These are phyloP conservation scores for Caenorhabditis elegans DNA, from an alignment of 1,140 invertebrate species.

Conservation along the genomic window DNA sequence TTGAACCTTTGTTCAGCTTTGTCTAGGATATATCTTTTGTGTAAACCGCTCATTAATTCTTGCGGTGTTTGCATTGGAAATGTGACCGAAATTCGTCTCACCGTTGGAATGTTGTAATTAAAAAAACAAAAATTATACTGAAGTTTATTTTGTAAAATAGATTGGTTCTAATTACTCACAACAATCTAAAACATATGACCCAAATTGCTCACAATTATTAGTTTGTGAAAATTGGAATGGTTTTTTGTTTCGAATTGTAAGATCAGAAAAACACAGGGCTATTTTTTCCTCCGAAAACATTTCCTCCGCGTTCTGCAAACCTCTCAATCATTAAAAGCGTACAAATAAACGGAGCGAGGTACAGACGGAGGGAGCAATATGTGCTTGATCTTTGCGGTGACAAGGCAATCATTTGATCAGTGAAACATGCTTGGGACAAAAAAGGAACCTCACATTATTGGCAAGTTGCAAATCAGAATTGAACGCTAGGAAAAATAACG, in stretches of 20 bases:
- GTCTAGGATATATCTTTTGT: too few species aligned
- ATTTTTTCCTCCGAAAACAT: not conserved
- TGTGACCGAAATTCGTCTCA: too few species aligned
- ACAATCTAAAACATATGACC: too few species aligned
- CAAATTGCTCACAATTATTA: too few species aligned
- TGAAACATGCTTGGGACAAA: not conserved
- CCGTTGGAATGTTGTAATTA: too few species aligned
- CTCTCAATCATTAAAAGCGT: not conserved
- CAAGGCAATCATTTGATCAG: not conserved
- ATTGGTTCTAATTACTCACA: too few species aligned
- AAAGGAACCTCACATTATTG: not conserved
- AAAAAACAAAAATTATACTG: too few species aligned
- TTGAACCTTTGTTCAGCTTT: too few species aligned
- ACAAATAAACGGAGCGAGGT: not conserved
- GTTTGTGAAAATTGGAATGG: too few species aligned
- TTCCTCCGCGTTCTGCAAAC: not conserved
- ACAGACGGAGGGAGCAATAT: not conserved
- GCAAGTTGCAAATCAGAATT: not conserved
- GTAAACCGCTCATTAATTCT: too few species aligned
- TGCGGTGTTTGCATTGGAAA: too few species aligned
- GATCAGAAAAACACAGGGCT: not conserved
- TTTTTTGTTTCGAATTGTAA: not conserved
- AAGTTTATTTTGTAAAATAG: too few species aligned
- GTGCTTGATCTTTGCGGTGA: not conserved
- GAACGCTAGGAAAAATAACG: not conserved